A percentile compares a stretch with the other conserved stretches of the same genome.
These are phyloP conservation scores for Orientallactaga bullata DNA, from an alignment of 2,113 vertebrate species.

Conservation along the genomic window DNA sequence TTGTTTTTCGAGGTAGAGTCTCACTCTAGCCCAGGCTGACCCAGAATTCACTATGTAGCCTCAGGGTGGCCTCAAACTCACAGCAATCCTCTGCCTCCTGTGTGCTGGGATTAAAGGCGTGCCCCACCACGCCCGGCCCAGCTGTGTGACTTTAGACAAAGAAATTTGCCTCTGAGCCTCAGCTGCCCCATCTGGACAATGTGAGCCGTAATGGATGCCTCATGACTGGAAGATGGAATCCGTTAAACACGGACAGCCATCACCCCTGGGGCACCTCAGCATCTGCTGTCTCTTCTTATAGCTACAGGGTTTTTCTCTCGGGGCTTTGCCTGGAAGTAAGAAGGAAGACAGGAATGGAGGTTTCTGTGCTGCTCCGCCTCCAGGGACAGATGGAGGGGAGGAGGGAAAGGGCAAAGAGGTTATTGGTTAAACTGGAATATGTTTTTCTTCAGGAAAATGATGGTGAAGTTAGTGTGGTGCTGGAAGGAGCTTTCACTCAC, in stretches of 20 bases:
- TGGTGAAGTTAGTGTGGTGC: constrained; percentile 67
- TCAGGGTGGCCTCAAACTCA: no score
- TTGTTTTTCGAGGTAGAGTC: no score
- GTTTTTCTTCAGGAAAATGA: constrained; percentile 68
- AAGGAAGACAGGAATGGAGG: not conserved
- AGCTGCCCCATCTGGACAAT: not conserved
- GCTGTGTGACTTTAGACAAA: not conserved
- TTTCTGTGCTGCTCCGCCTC: constrained; percentile 38
- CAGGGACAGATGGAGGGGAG: constrained; percentile 68
- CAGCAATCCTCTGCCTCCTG: no score
- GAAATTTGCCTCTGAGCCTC: not conserved
- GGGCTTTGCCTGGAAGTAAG: constrained; percentile 40
- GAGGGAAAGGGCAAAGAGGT: constrained; percentile 59
- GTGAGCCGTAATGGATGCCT: not conserved
- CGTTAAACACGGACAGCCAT: constrained; percentile 8
- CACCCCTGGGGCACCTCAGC: constrained; percentile 13
- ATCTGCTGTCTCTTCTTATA: constrained; percentile 61
- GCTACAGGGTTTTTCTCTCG: not conserved
- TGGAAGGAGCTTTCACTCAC: constrained; percentile 24
- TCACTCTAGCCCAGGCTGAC: no score
- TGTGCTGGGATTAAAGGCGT: no score
- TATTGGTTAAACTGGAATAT: constrained; percentile 49
- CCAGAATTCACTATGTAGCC: no score
- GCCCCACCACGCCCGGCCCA: no score
- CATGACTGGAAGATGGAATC: not conserved